Percentiles rank a stretch among this genome's conserved stretches.
Evolutionary conservation across 2,888 invertebrate genomes (phyloP).

Genomic region (Melipona bicolor): DNA sequence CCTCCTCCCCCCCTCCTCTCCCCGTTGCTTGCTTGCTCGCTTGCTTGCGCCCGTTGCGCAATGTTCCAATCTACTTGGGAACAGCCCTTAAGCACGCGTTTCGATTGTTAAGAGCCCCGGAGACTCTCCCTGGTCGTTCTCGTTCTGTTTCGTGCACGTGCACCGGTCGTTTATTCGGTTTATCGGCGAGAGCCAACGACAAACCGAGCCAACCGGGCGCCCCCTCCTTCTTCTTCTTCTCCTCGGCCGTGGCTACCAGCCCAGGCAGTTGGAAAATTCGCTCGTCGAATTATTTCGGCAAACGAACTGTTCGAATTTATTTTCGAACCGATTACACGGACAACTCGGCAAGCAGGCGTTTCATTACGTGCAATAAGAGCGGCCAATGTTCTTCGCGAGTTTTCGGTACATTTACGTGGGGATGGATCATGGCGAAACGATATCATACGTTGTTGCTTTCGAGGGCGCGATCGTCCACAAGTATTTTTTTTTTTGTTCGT

Average conservation of each 20-base stretch:
- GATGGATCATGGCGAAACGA: too few relatives aligned
- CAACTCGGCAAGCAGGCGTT: not conserved
- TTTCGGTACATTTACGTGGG: not conserved
- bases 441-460: too few relatives aligned
- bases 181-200: slow-evolving; percentile 9
- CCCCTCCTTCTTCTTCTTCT: not conserved
- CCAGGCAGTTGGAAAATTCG: not conserved
- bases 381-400: not conserved
- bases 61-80: slow-evolving; percentile 60
- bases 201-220: not conserved
- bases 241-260: not conserved
- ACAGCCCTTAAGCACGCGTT: slow-evolving; percentile 56
- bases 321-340: not conserved
- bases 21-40: not conserved
- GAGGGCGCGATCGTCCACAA: too few relatives aligned
- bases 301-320: slow-evolving; percentile 7
- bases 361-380: not conserved
- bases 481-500: too few relatives aligned
- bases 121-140: not conserved
- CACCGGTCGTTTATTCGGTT: slow-evolving; percentile 21
- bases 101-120: slow-evolving; percentile 47
- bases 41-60: slow-evolving; percentile 41
- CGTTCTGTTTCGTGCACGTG: slow-evolving; percentile 42
- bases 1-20: not conserved
- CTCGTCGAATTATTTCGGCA: slow-evolving; percentile 16